Evolutionary conservation across 2,113 vertebrate species (phyloP).

Genomic region (Vombatus ursinus): DNA sequence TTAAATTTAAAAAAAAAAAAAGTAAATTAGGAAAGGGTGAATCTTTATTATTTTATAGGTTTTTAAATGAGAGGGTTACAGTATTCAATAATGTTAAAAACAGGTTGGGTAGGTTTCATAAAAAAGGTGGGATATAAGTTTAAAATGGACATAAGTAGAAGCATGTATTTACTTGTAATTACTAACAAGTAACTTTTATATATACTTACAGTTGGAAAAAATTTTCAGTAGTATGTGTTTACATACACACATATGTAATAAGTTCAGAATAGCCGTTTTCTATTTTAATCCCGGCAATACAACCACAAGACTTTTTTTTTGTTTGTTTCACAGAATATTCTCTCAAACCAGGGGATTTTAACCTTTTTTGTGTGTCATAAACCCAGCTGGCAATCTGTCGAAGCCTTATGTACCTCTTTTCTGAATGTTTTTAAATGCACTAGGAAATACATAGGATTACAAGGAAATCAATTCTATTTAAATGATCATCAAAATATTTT

Average conservation of each 20-base stretch:
- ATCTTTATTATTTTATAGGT: conserved; percentile 49
- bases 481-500: not conserved
- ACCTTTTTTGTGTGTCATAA: not conserved
- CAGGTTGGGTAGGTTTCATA: conserved; percentile 17
- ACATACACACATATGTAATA: not conserved
- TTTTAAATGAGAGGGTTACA: conserved; percentile 54
- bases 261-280: conserved; percentile 13
- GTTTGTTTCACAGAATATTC: conserved; percentile 15
- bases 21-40: conserved; percentile 54
- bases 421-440: not conserved
- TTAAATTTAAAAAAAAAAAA: conserved; percentile 56
- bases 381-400: not conserved
- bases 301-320: not conserved
- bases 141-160: conserved; percentile 47
- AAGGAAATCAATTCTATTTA: not conserved
- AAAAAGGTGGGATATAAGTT: conserved; percentile 11
- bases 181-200: conserved; percentile 31
- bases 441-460: not conserved
- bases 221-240: not conserved
- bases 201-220: conserved; percentile 8
- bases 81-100: conserved; percentile 51
- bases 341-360: not conserved
- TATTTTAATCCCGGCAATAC: conserved; percentile 22
- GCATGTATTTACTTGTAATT: conserved; percentile 40
- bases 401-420: not conserved